Conservation (phyloP, 1,140 invertebrate species). For the Riptortus pedestris region DNA sequence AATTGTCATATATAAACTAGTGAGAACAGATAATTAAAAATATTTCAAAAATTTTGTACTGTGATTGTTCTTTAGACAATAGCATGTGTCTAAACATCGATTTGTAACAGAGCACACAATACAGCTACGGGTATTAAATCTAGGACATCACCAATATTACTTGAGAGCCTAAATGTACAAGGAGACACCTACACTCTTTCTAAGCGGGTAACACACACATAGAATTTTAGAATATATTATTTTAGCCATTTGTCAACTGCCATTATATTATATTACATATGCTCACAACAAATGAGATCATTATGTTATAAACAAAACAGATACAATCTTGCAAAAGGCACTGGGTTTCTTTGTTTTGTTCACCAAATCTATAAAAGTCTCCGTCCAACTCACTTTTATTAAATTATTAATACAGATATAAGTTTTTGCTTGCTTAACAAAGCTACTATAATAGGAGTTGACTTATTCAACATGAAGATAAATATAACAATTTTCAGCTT, state of each 20-base stretch:
- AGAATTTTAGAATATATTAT: constrained; percentile 20
- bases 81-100: constrained; percentile 20
- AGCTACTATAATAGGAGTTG: constrained; percentile 21
- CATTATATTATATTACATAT: constrained; percentile 2
- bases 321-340: constrained; percentile 23
- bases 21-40: constrained; percentile 22
- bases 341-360: constrained; percentile 23
- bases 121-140: constrained; percentile 22
- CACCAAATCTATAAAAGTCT: constrained; percentile 17
- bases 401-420: constrained; percentile 10
- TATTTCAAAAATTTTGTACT: constrained; percentile 23
- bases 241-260: constrained; percentile 9
- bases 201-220: constrained; percentile 19
- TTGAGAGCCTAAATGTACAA: constrained; percentile 20
- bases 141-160: constrained; percentile 18
- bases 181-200: constrained; percentile 19
- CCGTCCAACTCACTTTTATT: constrained; percentile 22
- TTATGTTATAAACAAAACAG: constrained; percentile 17
- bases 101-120: constrained; percentile 22
- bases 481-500: constrained; percentile 8
- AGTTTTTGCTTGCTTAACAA: not conserved
- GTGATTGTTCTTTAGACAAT: constrained; percentile 18
- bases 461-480: constrained; percentile 12
- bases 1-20: constrained; percentile 12
- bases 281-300: constrained; percentile 19